Evolutionary conservation across 2,888 invertebrate species (phyloP), one percentile per base, ranked within the genome.

Genomic region (Panopea generosa): DNA sequence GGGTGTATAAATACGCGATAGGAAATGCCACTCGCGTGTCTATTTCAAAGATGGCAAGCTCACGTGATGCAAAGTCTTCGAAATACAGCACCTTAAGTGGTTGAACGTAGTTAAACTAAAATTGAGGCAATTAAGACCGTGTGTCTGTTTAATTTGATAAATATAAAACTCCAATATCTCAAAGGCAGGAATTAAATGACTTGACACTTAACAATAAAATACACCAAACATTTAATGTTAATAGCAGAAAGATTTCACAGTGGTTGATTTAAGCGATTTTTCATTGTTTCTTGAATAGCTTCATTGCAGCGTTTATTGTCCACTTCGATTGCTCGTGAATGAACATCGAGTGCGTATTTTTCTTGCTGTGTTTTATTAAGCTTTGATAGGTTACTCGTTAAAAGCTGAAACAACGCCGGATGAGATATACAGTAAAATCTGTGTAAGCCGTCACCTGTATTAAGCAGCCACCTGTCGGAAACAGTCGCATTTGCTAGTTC

Each of bases 1-100:
- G 59, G 56, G 74, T 66, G 60, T 71, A 71, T 71, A 71, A 71
- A 62, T 68, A 71, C 68, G 67, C 60, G 40, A 65, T 60, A 60
- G 74, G 74, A 75, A 68, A 53, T 71, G 71, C 60, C 63, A 71
- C 43, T 57, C 55, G 63, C 55, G 57, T 52, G 72, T 50, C 52
- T 40, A 63, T 63, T 50, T 43, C 53, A 50, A 43, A 63, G 63
- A 53, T 63, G 26, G 52, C 52, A 24, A 52, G 53, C 52, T 45
- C 56, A 55, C 65, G 65, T 43, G 47, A 29, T 45, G 22, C 22
- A 22, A 20, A 26, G 33, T 18, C 24, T 38, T 27, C 43, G 26
- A 45, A 65, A 65, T 47, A 55, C 47, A 45, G 45, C 55, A 45
- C 27, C 55, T 65, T 45, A 65, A 65, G 45, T 55, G 45, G 55